phyloP scores from a whole-genome alignment of 2,888 invertebrate genomes.

The Eubasilissa splendida region DNA sequence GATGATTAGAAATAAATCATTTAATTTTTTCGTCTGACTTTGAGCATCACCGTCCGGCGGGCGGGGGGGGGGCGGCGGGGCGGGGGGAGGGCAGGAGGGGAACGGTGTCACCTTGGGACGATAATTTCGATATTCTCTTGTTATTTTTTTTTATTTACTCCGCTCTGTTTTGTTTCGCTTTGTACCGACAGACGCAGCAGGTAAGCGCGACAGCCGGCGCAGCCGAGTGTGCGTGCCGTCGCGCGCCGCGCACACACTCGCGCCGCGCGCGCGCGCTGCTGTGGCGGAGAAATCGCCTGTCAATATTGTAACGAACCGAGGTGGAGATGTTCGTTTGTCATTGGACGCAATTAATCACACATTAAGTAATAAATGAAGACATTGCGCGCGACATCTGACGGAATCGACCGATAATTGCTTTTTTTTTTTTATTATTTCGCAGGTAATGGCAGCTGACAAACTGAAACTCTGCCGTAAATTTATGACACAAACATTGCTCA shows the following conservation, averaged over 20 bases:
- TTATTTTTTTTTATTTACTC: conserved; percentile 38
- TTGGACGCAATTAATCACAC: conserved; percentile 13
- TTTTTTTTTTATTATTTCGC: no score
- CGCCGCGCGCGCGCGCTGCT: conserved; percentile 3
- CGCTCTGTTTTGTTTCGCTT: conserved; percentile 24
- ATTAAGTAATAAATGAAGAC: conserved; percentile 5
- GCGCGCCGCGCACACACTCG: background rate
- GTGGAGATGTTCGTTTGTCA: conserved; percentile 10
- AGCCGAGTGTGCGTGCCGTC: background rate
- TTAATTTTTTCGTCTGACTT: background rate
- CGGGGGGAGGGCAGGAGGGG: conserved; percentile 16
- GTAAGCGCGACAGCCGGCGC: conserved; percentile 20
- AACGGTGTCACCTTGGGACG: conserved; percentile 51
- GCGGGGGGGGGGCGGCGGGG: background rate
- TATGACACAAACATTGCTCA: no score
- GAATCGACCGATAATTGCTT: no score
- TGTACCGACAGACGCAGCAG: conserved; percentile 13
- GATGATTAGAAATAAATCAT: no score
- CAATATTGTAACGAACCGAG: conserved; percentile 10
- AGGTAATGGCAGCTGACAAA: no score
- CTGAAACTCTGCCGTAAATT: no score
- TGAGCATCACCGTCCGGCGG: background rate
- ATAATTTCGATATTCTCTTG: conserved; percentile 49
- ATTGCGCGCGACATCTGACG: no score
- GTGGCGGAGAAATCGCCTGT: background rate